These are phyloP conservation scores for Chaitophorus viminalis DNA, from an alignment of 2,888 invertebrate species.

Conservation along the genomic window DNA sequence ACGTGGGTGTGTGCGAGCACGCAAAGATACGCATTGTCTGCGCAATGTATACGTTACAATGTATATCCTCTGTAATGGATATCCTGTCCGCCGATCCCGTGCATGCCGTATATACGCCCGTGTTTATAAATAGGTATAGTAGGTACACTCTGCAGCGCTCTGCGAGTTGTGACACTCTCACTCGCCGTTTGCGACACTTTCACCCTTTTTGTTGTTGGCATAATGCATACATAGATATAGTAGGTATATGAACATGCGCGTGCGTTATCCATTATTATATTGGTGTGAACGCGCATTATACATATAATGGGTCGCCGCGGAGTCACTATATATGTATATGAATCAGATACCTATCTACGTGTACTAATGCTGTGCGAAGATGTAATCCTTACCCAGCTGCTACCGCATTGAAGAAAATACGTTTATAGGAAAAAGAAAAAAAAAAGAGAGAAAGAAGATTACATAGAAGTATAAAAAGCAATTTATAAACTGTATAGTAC, in stretches of 20 bases:
- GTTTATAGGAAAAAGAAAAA: not conserved
- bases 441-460: not conserved
- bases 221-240: not conserved
- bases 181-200: constrained; percentile 58
- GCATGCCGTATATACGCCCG: not conserved
- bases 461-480: constrained; percentile 1
- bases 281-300: not conserved
- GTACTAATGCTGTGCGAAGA: too few species aligned
- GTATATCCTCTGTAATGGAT: not conserved
- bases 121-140: not conserved
- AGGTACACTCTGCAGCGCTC: too few species aligned
- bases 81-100: not conserved
- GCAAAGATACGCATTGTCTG: not conserved
- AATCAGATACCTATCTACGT: not conserved
- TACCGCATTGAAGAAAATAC: constrained; percentile 22
- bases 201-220: constrained; percentile 53
- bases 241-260: not conserved
- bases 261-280: constrained; percentile 51
- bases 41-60: too few species aligned
- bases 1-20: constrained; percentile 24
- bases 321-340: not conserved
- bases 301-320: constrained; percentile 30
- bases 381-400: not conserved
- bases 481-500: constrained; percentile 23
- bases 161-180: constrained; percentile 39